Base-by-base conservation (phyloP, 2,888 invertebrate species). In the Cepaea hortensis region DNA sequence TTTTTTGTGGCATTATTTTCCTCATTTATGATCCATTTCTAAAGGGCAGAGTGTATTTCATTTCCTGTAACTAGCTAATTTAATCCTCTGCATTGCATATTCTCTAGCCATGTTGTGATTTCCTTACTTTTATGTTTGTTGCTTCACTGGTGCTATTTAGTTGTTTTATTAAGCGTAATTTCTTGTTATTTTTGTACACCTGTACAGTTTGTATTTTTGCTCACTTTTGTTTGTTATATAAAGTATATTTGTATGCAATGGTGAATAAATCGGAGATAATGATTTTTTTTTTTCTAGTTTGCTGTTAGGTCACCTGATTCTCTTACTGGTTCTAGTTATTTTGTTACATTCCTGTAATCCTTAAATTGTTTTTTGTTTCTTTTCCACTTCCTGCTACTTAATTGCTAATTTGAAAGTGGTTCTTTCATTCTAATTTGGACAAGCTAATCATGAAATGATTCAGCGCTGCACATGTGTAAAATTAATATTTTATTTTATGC, bases 371-470 rank as follows among this genome's bases (percentile, higher is more conserved):
- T 50, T 23, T 50, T 76, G 48, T 81, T 81, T 50, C 55, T 23
- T 55, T 55, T 15, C 4, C 3, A n/a, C 55, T 4, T 81, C 55
- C 6, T 2, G 7, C 11, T 55, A 55, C 11, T 55, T 11, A 55
- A 55, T 55, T 9, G 55, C 55, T 55, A 55, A 11, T 35, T n/a
- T n/a, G n/a, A n/a, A n/a, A n/a, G n/a, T n/a, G n/a, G n/a, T n/a
- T n/a, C n/a, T n/a, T n/a, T 55, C 55, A 55, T 11, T 55, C 55
- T 72, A 11, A 20, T 72, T n/a, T 80, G 23, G 80, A 80, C 80
- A 80, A 80, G 65, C 65, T 65, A 80, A 80, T 80, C 80, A 35
- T 65, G 20, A 46, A 65, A 35, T 80, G 80, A 80, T 80, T 80
- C 46, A 80, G 80, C 65, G 80, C 80, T 13, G 13, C 3, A 50